A percentile compares a stretch with the other conserved stretches of the same genome.
These are phyloP conservation scores for Actinernus sp. DNA, from an alignment of 92 coral and sea anemone species.

Conservation along the genomic window DNA sequence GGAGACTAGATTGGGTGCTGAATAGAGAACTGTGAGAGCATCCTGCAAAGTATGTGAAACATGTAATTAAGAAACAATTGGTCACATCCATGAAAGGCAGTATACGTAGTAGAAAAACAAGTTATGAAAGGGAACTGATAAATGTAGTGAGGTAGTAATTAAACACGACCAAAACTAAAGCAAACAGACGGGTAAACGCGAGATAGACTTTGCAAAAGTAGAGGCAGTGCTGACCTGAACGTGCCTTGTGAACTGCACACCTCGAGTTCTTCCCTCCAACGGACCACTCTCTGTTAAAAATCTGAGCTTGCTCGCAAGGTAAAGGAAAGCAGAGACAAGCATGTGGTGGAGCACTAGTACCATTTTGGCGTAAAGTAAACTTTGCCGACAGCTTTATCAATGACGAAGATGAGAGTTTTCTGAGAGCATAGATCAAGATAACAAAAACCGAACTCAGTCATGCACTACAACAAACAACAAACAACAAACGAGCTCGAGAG, in stretches of 20 bases:
- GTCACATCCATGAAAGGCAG: constrained; percentile 29
- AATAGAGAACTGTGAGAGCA: constrained; percentile 68
- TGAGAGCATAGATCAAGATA: constrained; percentile 19
- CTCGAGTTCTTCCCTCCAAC: constrained; percentile 45
- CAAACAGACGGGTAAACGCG: not conserved
- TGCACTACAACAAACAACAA: too few relatives aligned
- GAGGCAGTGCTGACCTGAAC: constrained; percentile 50
- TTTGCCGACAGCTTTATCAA: constrained; percentile 30
- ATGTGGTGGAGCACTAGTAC: constrained; percentile 77
- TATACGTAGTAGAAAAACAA: not conserved
- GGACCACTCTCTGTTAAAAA: constrained; percentile 39
- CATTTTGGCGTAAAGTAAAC: constrained; percentile 55
- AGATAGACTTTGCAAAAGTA: not conserved
- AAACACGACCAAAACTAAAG: not conserved
- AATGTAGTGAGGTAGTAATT: constrained; percentile 5
- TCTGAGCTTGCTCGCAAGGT: constrained; percentile 61
- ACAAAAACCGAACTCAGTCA: not conserved
- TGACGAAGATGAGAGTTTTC: constrained; percentile 35
- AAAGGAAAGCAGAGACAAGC: constrained; percentile 68
- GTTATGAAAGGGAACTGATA: not conserved
- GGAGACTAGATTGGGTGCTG: constrained; percentile 52
- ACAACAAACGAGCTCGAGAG: not conserved
- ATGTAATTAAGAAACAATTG: constrained; percentile 23
- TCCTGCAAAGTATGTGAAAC: constrained; percentile 39
- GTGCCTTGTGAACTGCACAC: constrained; percentile 46